These are phyloP conservation scores for Cheilosia grossa DNA, from an alignment of 2,888 invertebrate genomes.

Conservation along the genomic window DNA sequence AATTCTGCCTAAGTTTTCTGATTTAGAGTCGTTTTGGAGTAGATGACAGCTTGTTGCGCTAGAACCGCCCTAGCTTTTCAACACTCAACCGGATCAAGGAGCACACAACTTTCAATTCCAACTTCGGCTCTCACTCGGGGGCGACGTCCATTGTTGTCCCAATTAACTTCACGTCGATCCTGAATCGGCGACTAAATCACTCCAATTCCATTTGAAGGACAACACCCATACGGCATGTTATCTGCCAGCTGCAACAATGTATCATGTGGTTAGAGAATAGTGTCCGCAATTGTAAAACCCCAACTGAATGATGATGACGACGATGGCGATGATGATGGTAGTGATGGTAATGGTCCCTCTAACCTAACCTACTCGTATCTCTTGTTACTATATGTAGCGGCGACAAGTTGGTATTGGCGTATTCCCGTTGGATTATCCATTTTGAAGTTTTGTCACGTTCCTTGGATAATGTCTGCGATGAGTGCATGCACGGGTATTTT, in stretches of 20 bases:
- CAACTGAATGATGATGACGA: neutral
- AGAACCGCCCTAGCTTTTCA: too few species aligned
- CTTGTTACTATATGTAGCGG: neutral
- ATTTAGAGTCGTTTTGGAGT: too few species aligned
- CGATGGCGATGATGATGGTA: neutral
- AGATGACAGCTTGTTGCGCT: too few species aligned
- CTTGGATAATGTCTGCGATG: slow-evolving; percentile 68
- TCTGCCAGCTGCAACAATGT: slow-evolving; percentile 38
- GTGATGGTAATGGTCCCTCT: neutral
- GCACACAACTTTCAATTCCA: neutral
- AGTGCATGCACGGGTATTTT: slow-evolving; percentile 68
- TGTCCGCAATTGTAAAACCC: slow-evolving; percentile 45
- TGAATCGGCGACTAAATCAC: slow-evolving; percentile 6
- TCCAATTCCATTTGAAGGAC: slow-evolving; percentile 24
- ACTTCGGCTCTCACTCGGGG: too few species aligned
- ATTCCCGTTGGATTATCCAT: slow-evolving; percentile 18
- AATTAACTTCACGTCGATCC: slow-evolving; percentile 31
- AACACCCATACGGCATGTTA: slow-evolving; percentile 8
- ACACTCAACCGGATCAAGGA: too few species aligned
- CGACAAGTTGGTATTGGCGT: slow-evolving; percentile 21
- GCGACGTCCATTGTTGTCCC: neutral
- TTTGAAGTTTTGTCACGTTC: slow-evolving; percentile 72
- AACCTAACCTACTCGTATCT: neutral
- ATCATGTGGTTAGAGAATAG: slow-evolving; percentile 29
- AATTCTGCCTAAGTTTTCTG: too few species aligned